Percentiles rank a stretch among this genome's conserved stretches.
phyloP scores from a whole-genome alignment of 2,797 vertebrate genomes.

The Pogonophryne albipinna region DNA sequence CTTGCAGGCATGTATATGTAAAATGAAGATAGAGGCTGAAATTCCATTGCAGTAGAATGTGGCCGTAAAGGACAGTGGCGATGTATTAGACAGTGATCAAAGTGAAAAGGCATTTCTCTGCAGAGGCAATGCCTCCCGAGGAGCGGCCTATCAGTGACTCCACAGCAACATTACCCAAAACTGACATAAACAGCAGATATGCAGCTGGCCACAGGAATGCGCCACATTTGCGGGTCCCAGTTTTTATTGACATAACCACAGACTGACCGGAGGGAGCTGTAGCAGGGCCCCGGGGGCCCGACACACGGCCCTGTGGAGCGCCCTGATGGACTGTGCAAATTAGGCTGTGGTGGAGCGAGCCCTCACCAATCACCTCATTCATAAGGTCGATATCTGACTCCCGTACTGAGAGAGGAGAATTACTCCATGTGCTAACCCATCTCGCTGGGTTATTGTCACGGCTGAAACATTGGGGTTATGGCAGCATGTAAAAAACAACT shows the following conservation, averaged over 20 bases:
- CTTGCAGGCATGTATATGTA: conserved; percentile 63
- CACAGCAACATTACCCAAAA: conserved; percentile 54
- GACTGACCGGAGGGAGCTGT: conserved; percentile 56
- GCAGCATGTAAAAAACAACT: neutral
- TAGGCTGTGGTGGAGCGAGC: conserved; percentile 55
- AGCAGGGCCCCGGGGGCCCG: neutral
- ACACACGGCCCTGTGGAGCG: conserved; percentile 19
- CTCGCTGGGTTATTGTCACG: conserved; percentile 21
- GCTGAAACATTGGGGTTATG: conserved; percentile 19
- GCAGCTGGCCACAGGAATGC: conserved; percentile 34
- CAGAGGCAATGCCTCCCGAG: conserved; percentile 42
- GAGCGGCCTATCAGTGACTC: conserved; percentile 44
- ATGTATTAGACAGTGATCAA: conserved; percentile 54
- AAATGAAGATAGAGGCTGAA: conserved; percentile 67
- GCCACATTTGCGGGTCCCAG: conserved; percentile 25
- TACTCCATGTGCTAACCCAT: conserved; percentile 62
- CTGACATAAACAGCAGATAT: conserved; percentile 63
- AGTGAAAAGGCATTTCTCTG: conserved; percentile 51
- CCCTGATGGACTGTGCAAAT: conserved; percentile 67
- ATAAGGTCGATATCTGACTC: conserved; percentile 75
- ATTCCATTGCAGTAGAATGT: conserved; percentile 64
- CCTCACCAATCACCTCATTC: conserved; percentile 81
- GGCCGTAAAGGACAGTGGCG: conserved; percentile 54
- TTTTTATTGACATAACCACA: conserved; percentile 75
- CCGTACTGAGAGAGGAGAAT: conserved; percentile 64